Conservation (phyloP, 1,140 invertebrate genomes). For the Zeugodacus cucurbitae region DNA sequence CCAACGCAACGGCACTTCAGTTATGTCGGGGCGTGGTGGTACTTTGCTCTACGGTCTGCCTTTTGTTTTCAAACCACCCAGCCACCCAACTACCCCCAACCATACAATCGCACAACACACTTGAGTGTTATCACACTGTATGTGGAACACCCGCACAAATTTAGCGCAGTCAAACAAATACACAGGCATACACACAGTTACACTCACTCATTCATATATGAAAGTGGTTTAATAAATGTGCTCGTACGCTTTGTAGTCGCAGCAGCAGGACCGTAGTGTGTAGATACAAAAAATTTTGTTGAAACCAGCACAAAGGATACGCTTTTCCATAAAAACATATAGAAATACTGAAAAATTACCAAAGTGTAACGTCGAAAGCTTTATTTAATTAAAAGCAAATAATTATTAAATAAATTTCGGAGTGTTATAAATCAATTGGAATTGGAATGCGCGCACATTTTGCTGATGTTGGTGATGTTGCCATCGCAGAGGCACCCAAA, state of each 20-base stretch:
- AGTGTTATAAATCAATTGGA: not conserved
- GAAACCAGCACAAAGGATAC: not conserved
- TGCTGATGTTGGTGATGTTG: slow-evolving; percentile 57
- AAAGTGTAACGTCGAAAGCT: not conserved
- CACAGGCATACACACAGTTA: not conserved
- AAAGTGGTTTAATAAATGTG: not conserved
- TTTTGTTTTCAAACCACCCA: not conserved
- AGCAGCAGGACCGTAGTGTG: slow-evolving; percentile 13
- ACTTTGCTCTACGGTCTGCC: not conserved
- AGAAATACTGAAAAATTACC: not conserved
- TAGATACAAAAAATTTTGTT: slow-evolving; percentile 33
- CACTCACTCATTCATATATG: not conserved
- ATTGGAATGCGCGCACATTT: slow-evolving; percentile 64
- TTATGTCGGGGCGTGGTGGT: slow-evolving; percentile 3
- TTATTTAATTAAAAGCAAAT: not conserved
- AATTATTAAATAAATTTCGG: not conserved
- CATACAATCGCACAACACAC: not conserved
- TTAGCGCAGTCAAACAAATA: not conserved
- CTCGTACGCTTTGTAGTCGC: slow-evolving; percentile 18
- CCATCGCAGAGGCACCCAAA: slow-evolving; percentile 49
- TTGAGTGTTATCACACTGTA: slow-evolving; percentile 18
- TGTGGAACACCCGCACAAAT: not conserved
- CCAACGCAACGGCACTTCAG: not conserved
- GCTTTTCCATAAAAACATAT: not conserved
- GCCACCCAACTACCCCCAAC: not conserved